A percentile compares a stretch with the other conserved stretches of the same genome.
These are phyloP conservation scores for Furcifer pardalis DNA, from an alignment of 2,797 vertebrate species.

Conservation along the genomic window DNA sequence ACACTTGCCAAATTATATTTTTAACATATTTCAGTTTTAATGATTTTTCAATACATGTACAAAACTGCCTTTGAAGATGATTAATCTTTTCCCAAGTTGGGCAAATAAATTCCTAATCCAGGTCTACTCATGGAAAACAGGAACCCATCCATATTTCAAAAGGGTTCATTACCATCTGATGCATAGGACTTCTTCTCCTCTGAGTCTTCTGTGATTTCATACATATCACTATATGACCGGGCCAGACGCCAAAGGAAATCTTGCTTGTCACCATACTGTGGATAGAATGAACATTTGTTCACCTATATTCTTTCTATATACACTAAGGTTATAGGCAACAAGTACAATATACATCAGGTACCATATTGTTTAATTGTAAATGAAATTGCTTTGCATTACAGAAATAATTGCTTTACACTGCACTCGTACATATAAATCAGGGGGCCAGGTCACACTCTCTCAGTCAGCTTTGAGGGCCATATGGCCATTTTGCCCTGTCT, in stretches of 20 bases:
- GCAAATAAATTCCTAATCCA: neutral
- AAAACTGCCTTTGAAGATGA: neutral
- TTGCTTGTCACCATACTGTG: constrained; percentile 81
- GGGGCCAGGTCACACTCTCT: no score
- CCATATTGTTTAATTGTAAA: neutral
- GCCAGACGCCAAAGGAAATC: constrained; percentile 94
- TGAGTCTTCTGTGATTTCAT: constrained; percentile 74
- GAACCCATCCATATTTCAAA: rapidly evolving
- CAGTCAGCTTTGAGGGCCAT: no score
- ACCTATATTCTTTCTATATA: neutral
- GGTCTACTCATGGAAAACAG: neutral
- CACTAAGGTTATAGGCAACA: rapidly evolving
- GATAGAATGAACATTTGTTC: rapidly evolving
- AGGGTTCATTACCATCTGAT: constrained; percentile 61
- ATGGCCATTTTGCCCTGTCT: no score
- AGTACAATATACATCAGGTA: rapidly evolving
- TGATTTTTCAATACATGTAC: neutral
- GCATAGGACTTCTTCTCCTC: constrained; percentile 83
- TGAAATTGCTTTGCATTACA: no score
- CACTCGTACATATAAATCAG: neutral
- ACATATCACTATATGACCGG: constrained; percentile 89
- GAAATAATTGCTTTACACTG: neutral
- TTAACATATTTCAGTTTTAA: neutral
- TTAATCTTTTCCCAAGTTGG: neutral
- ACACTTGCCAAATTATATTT: neutral